Evolutionary conservation across 2,888 invertebrate genomes (phyloP).

Genomic region (Nymphalis c-album): DNA sequence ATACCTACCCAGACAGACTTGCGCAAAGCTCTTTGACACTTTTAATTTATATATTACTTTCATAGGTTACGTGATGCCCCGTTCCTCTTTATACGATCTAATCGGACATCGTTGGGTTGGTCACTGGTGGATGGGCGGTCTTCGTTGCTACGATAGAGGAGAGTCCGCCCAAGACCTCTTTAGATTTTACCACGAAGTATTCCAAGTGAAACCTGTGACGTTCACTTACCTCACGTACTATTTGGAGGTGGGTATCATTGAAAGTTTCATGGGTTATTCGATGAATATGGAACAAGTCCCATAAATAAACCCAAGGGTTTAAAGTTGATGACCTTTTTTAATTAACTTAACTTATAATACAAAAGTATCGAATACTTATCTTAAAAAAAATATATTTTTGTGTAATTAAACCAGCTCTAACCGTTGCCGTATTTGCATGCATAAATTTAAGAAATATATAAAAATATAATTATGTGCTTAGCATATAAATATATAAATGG

Average conservation of each 20-base stretch:
- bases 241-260: conserved; percentile 54
- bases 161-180: conserved; percentile 57
- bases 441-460: too few relatives aligned
- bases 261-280: background rate
- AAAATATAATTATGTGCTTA: too few relatives aligned
- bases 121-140: conserved; percentile 72
- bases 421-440: too few relatives aligned
- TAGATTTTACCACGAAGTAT: conserved; percentile 69
- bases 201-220: conserved; percentile 52
- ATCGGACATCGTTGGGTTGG: conserved; percentile 61
- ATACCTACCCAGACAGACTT: too few relatives aligned
- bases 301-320: too few relatives aligned
- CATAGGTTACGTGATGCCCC: conserved; percentile 62
- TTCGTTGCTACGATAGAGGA: conserved; percentile 65
- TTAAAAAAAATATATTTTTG: too few relatives aligned
- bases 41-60: background rate
- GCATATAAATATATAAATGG: background rate
- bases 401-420: too few relatives aligned
- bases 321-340: too few relatives aligned
- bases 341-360: too few relatives aligned
- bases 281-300: background rate
- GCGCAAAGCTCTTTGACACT: background rate
- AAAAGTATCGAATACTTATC: too few relatives aligned
- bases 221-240: conserved; percentile 55
- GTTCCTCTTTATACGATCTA: conserved; percentile 48